Evolutionary conservation across 2,113 vertebrate genomes (phyloP), one percentile per base, ranked within the genome.

Genomic region (Dissostichus mawsoni): DNA sequence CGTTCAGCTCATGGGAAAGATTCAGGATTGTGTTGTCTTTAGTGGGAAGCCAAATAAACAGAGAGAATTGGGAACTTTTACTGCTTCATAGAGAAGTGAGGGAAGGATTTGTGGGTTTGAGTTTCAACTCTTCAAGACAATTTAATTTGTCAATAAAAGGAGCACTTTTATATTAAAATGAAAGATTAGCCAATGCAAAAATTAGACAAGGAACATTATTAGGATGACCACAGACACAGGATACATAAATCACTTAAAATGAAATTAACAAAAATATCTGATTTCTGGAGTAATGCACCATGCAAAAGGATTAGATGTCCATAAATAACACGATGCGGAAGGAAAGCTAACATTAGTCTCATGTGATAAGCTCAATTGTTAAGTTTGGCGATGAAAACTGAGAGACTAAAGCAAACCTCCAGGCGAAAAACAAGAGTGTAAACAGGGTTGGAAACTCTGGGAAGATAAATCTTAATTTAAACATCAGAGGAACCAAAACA

Each of bases 1-100:
- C 4, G 11, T 80, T 85, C 76, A 80, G 78, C 80, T 91, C 83
- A 76, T 91, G 87, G 90, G 91, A 92, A 91, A 89, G 77, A 87
- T 75, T 91, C 66, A 44, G 52, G 84, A 73, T 75, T 17, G 25
- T 81, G 84, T 90, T 90, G 80, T 84, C 78, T 87, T 89, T 84
- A 81, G 85, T 78, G 80, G 78, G 55, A 81, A 90, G 79, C 76
- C 74, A 92, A 90, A 90, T 74, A 92, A 91, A 92, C 81, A 89
- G n/a, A 67, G 51, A 65, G 44, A 67, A 78, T 29, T 64, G 36
- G 29, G 33, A 74, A 72, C 13, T 16, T 76, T 78, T 79, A 48
- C 69, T 88, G 69, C 71, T 53, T 48, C 18, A 8, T 67, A 69
- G 48, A 73, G 20, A 69, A 62, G 23, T 47, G 25, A 53, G 56